Evolutionary conservation across 2,113 vertebrate genomes (phyloP).

Genomic region (Cichladusa arquata): DNA sequence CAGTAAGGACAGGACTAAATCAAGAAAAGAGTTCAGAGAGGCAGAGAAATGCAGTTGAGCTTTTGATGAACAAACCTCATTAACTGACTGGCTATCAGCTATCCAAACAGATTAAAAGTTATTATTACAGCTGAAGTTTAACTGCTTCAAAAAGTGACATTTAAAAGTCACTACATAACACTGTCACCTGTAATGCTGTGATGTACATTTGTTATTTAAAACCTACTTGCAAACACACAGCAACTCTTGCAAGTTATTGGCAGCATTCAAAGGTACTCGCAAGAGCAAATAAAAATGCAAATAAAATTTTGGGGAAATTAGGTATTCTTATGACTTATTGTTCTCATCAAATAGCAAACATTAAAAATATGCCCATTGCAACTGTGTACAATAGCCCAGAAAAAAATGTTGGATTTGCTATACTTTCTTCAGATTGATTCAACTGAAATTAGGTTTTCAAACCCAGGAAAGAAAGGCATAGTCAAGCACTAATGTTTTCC

Average conservation of each 20-base stretch:
- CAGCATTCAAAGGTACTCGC: neutral
- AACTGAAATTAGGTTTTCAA: neutral
- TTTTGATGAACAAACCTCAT: conserved; percentile 5
- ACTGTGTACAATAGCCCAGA: neutral
- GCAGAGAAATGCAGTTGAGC: neutral
- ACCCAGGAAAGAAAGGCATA: neutral
- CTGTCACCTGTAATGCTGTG: neutral
- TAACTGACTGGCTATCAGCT: neutral
- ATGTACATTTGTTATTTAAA: neutral
- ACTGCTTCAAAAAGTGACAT: conserved; percentile 5
- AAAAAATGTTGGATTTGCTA: neutral
- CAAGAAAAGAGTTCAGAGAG: neutral
- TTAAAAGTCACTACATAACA: neutral
- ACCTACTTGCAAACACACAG: neutral
- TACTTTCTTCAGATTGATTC: neutral
- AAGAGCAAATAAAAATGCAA: neutral
- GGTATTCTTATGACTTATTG: neutral
- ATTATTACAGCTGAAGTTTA: neutral
- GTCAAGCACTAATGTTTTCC: neutral
- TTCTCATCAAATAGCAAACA: neutral
- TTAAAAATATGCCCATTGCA: neutral
- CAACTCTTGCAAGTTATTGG: neutral
- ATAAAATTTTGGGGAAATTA: neutral
- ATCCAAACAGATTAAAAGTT: conserved; percentile 8
- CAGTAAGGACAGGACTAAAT: neutral